Percentiles rank a stretch among this genome's conserved stretches.
Conservation (phyloP, 2,113 vertebrate species). For the Apodemus sylvaticus region DNA sequence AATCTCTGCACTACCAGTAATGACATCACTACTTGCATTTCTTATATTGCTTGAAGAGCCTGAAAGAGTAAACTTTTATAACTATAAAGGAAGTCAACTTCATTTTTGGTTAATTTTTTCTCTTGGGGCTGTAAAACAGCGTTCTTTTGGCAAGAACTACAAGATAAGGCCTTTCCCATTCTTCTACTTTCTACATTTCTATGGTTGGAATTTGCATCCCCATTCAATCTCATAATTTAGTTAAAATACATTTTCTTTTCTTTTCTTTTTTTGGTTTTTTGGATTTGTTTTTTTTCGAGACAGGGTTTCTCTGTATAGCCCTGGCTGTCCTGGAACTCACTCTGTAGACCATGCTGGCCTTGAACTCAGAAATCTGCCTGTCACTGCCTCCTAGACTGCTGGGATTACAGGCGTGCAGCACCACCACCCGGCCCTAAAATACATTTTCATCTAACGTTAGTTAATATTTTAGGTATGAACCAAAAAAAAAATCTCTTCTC, state of each 20-base stretch:
- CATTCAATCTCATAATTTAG: neutral
- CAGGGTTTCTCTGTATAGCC: too few relatives aligned
- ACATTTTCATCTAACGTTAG: slow-evolving; percentile 22
- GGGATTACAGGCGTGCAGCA: too few relatives aligned
- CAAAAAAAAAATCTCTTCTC: neutral
- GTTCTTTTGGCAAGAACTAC: neutral
- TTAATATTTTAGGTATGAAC: slow-evolving; percentile 20
- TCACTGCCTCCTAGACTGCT: too few relatives aligned
- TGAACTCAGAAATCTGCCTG: too few relatives aligned
- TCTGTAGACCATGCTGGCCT: too few relatives aligned
- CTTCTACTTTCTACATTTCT: slow-evolving; percentile 2
- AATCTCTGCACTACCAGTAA: neutral
- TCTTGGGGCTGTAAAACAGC: neutral
- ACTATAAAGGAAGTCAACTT: neutral
- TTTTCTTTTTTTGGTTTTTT: too few relatives aligned
- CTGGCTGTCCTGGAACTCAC: too few relatives aligned
- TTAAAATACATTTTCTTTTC: slow-evolving; percentile 15
- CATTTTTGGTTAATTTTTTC: neutral
- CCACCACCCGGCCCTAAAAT: too few relatives aligned
- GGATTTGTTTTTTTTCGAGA: too few relatives aligned
- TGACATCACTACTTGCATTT: neutral
- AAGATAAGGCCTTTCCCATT: neutral
- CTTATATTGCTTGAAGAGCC: neutral
- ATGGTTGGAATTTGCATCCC: neutral
- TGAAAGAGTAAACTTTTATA: neutral